Conservation (phyloP, 2,888 invertebrate genomes). For the Anticlea derivata region DNA sequence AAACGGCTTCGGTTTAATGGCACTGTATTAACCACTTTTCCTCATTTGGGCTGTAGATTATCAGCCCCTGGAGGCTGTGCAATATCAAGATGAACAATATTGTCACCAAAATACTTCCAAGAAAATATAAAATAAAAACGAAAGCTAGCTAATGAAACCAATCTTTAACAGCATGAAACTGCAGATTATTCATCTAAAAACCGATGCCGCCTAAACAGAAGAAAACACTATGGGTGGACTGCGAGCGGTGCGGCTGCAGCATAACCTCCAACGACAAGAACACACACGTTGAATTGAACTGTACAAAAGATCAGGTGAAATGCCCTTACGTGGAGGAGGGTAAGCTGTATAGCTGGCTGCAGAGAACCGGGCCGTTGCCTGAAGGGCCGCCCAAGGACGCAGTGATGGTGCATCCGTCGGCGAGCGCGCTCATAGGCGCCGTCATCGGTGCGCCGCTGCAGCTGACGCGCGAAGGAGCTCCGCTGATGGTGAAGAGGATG, state of each 20-base stretch:
- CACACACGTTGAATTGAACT: slow-evolving; percentile 79
- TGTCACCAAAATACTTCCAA: no score
- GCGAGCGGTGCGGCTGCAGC: slow-evolving; percentile 84
- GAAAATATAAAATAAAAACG: no score
- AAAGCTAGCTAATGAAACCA: no score
- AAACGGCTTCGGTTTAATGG: no score
- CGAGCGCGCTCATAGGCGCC: slow-evolving; percentile 64
- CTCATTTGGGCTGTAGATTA: no score
- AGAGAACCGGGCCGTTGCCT: slow-evolving; percentile 59
- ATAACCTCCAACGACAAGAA: slow-evolving; percentile 84
- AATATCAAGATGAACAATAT: no score
- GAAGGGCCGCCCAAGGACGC: slow-evolving; percentile 68
- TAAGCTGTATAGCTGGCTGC: slow-evolving; percentile 65
- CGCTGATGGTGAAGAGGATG: slow-evolving; percentile 68
- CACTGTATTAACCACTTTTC: no score
- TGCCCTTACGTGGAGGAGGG: slow-evolving; percentile 69
- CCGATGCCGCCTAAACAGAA: slow-evolving; percentile 78
- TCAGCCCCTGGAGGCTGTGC: no score
- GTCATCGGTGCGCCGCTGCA: slow-evolving; percentile 70
- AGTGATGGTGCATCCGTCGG: slow-evolving; percentile 71
- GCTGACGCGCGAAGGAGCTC: slow-evolving; percentile 64
- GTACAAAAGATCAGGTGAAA: slow-evolving; percentile 73
- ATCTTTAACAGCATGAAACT: no score
- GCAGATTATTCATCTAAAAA: neutral
- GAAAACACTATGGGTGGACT: slow-evolving; percentile 84